Evolutionary conservation across 2,113 vertebrate genomes (phyloP).

Genomic region (Notechis scutatus): DNA sequence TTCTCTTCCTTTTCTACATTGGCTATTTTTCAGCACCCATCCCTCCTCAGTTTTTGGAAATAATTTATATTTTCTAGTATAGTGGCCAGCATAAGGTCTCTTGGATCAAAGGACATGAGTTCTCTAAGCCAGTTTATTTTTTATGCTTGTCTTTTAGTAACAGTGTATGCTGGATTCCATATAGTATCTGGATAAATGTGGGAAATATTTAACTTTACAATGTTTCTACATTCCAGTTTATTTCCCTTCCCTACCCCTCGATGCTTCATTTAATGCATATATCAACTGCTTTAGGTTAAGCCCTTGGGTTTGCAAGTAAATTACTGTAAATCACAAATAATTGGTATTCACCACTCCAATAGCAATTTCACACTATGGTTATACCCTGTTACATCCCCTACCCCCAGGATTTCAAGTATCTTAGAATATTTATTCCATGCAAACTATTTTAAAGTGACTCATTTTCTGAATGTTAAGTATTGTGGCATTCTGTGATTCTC

Average conservation of each 20-base stretch:
- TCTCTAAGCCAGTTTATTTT: neutral
- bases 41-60: neutral
- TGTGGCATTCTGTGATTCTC: conserved; percentile 55
- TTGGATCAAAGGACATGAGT: fast-evolving
- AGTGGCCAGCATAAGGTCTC: neutral
- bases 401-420: conserved; percentile 44
- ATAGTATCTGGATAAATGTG: neutral
- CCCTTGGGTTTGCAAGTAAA: conserved; percentile 55
- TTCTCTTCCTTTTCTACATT: neutral
- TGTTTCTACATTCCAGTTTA: conserved; percentile 23
- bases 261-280: conserved; percentile 49
- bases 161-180: conserved; percentile 1
- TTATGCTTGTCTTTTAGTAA: neutral
- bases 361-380: conserved; percentile 56
- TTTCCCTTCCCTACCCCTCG: conserved; percentile 40
- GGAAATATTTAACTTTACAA: conserved; percentile 19
- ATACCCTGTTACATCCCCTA: conserved; percentile 47
- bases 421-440: conserved; percentile 63
- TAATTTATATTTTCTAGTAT: conserved; percentile 4
- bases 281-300: conserved; percentile 50
- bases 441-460: conserved; percentile 58
- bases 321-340: conserved; percentile 64
- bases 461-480: conserved; percentile 59
- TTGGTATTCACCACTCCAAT: conserved; percentile 60
- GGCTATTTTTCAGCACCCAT: neutral